Evolutionary conservation across 2,797 vertebrate genomes (phyloP), one percentile per base, ranked within the genome.

Genomic region (Ambastaia sidthimunki): DNA sequence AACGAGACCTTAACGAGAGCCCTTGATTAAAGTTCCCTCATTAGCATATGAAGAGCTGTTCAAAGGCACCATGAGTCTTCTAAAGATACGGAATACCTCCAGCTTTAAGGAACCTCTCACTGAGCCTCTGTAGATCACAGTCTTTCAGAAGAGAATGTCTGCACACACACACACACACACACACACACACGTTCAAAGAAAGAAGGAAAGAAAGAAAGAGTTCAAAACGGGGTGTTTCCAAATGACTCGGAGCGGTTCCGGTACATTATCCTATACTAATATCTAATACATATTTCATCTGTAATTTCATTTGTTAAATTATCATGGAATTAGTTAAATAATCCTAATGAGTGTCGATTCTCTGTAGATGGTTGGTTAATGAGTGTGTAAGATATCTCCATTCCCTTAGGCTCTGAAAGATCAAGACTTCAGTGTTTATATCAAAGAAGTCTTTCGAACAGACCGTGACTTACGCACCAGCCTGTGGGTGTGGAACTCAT

Each of bases 41-140:
- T 83, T 83, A 75, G 76, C 77, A 83, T 83, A 83, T 80, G 77
- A 76, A 80, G 82, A 80, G 77, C 76, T 60, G 67, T 80, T 83
- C 77, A 80, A 79, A 83, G 77, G 70, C 77, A 71, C 67, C 23
- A 47, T 54, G 59, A 71, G 67, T 60, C 69, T 76, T 66, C 67
- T 71, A 75, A 71, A 76, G 72, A 77, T 76, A 80, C 19, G 34
- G 76, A 83, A 80, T 74, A 83, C 69, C 60, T 76, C 41, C 72
- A 80, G 82, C 67, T 67, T 82, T 71, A 62, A 54, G 72, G 59
- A 80, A 66, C 44, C 47, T 68, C 72, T 76, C 52, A 66, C 52
- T 67, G 50, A 65, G 67, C 67, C 59, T 52, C 16, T 2, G 37
- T 80, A 74, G 72, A 76, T 76, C 78, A 75, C 37, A 77, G 37